phyloP scores from a whole-genome alignment of 2,113 vertebrate genomes.

The Rhineura floridana region DNA sequence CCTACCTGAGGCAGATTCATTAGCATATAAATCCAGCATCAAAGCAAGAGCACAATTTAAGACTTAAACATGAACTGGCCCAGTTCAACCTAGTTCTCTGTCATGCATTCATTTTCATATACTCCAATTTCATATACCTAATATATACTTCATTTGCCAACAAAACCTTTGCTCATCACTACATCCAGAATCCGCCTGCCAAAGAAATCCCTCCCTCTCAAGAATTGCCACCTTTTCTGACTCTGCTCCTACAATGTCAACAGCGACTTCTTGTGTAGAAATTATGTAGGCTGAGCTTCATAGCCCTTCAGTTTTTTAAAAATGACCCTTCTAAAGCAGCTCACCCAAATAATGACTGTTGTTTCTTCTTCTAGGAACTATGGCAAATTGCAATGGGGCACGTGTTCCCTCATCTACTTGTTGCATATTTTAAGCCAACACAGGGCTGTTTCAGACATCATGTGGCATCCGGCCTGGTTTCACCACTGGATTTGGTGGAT shows the following conservation, averaged over 20 bases:
- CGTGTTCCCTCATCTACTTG: constrained; percentile 75
- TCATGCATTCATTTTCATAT: background rate
- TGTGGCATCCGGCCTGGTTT: no score
- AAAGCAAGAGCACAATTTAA: background rate
- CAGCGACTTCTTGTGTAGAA: background rate
- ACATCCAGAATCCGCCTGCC: background rate
- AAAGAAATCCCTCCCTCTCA: background rate
- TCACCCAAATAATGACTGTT: constrained; percentile 19
- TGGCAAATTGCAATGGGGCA: constrained; percentile 71
- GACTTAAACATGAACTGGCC: no score
- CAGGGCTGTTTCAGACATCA: no score
- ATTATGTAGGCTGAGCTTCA: background rate
- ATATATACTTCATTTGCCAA: background rate
- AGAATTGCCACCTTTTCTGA: background rate
- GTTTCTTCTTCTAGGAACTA: constrained; percentile 57
- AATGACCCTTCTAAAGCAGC: background rate
- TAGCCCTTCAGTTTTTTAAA: background rate
- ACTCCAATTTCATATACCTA: background rate
- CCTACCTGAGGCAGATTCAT: no score
- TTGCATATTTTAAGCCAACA: constrained; percentile 69
- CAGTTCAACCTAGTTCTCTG: background rate
- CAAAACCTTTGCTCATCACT: background rate
- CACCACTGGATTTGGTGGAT: no score
- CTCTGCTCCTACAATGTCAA: background rate
- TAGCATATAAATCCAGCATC: background rate